Conservation (phyloP, 2,797 vertebrate genomes). For the Emydoidea blandingii region DNA sequence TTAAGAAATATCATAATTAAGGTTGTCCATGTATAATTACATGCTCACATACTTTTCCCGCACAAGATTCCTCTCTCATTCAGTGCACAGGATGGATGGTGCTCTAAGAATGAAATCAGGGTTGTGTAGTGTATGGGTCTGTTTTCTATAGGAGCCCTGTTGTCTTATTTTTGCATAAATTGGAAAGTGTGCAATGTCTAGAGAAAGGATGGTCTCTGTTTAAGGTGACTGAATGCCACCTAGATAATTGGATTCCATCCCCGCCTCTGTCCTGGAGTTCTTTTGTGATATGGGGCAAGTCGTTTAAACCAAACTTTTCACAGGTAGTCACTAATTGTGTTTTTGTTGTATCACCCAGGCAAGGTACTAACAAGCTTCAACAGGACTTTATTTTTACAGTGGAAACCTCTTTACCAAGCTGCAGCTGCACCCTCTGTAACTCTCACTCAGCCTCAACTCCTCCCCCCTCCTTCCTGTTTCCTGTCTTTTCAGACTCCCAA, state of each 20-base stretch:
- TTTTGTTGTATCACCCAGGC: background rate
- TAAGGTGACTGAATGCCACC: background rate
- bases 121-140: background rate
- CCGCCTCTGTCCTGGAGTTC: background rate
- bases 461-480: no score
- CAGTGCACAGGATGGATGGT: background rate
- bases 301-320: background rate
- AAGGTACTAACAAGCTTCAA: no score
- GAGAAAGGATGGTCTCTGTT: background rate
- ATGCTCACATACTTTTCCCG: background rate
- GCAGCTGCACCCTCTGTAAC: no score
- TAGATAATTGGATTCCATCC: background rate
- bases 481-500: no score
- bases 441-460: no score
- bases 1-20: background rate
- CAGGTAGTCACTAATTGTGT: background rate
- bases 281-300: background rate
- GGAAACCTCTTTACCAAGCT: no score
- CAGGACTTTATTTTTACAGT: no score
- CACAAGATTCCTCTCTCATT: background rate
- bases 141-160: background rate
- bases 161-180: background rate
- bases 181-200: background rate
- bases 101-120: background rate
- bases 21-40: background rate